Conservation (phyloP, 2,888 invertebrate species). For the Drosophila borborema region DNA sequence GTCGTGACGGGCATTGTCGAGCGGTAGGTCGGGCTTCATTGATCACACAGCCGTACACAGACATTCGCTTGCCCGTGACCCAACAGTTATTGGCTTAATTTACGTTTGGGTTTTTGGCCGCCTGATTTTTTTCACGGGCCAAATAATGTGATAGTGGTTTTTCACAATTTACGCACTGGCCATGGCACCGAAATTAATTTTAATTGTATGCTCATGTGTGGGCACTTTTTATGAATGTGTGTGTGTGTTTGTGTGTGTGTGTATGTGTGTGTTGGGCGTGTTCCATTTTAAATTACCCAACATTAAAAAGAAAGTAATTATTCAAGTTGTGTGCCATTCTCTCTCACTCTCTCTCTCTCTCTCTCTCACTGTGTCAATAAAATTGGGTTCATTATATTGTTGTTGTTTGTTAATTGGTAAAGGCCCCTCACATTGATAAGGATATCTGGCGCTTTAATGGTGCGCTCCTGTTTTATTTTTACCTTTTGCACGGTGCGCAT, state of each 20-base stretch:
- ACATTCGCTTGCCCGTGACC: slow-evolving; percentile 12
- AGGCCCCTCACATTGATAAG: slow-evolving; percentile 57
- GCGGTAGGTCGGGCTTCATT: slow-evolving; percentile 56
- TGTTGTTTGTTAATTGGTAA: slow-evolving; percentile 74
- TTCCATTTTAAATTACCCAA: slow-evolving; percentile 37
- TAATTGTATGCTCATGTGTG: slow-evolving; percentile 59
- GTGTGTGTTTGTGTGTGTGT: background rate
- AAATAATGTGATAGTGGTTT: slow-evolving; percentile 80
- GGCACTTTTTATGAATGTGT: background rate
- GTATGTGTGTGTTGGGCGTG: slow-evolving; percentile 8
- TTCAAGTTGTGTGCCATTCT: slow-evolving; percentile 60
- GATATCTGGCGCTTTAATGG: slow-evolving; percentile 57
- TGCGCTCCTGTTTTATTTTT: slow-evolving; percentile 17
- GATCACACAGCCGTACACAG: slow-evolving; percentile 56
- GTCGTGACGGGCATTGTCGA: slow-evolving; percentile 23
- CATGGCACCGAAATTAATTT: slow-evolving; percentile 72
- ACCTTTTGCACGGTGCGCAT: slow-evolving; percentile 19
- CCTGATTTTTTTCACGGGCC: slow-evolving; percentile 52
- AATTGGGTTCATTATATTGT: slow-evolving; percentile 70
- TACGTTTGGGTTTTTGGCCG: slow-evolving; percentile 65
- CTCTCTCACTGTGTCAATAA: slow-evolving; percentile 35
- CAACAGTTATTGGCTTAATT: slow-evolving; percentile 74
- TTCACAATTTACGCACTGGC: slow-evolving; percentile 77
- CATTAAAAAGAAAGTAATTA: slow-evolving; percentile 79
- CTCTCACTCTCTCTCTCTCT: background rate